A percentile compares a stretch with the other conserved stretches of the same genome.
These are phyloP conservation scores for Deilephila elpenor DNA, from an alignment of 2,888 invertebrate genomes.

Conservation along the genomic window DNA sequence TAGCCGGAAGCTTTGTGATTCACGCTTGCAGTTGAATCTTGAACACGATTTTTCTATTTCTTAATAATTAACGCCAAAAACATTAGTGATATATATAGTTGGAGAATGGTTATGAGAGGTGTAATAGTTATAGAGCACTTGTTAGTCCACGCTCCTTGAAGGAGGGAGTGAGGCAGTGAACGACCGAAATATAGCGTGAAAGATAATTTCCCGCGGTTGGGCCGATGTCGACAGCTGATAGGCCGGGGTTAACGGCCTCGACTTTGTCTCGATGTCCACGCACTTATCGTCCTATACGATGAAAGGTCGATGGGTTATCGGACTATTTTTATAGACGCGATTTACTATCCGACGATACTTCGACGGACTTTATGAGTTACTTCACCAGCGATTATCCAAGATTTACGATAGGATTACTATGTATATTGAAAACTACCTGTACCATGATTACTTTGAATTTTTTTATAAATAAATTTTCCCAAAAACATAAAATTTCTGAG, in stretches of 20 bases:
- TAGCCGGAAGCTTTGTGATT: conserved; percentile 67
- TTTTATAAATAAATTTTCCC: too few species aligned
- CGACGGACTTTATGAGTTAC: conserved; percentile 18
- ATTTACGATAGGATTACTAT: background rate
- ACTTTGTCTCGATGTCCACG: conserved; percentile 77
- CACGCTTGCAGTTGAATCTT: conserved; percentile 53
- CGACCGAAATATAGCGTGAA: conserved; percentile 74
- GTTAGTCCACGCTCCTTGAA: conserved; percentile 1
- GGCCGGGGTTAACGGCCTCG: conserved; percentile 74
- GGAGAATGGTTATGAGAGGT: background rate
- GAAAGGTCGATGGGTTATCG: conserved; percentile 76
- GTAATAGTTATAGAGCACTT: background rate
- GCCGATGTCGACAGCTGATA: conserved; percentile 83
- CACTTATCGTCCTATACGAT: conserved; percentile 66
- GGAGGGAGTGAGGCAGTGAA: conserved; percentile 59
- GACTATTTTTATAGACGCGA: conserved; percentile 60
- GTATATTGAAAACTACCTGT: too few species aligned
- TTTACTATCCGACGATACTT: conserved; percentile 43
- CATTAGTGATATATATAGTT: background rate
- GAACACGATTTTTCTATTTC: background rate
- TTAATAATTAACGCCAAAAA: background rate
- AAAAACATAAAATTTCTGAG: background rate
- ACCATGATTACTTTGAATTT: too few species aligned
- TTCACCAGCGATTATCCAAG: conserved; percentile 2
- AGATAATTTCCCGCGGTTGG: conserved; percentile 75